Conservation (phyloP, 92 coral and sea anemone genomes). For the Anthopleura xanthogrammica region DNA sequence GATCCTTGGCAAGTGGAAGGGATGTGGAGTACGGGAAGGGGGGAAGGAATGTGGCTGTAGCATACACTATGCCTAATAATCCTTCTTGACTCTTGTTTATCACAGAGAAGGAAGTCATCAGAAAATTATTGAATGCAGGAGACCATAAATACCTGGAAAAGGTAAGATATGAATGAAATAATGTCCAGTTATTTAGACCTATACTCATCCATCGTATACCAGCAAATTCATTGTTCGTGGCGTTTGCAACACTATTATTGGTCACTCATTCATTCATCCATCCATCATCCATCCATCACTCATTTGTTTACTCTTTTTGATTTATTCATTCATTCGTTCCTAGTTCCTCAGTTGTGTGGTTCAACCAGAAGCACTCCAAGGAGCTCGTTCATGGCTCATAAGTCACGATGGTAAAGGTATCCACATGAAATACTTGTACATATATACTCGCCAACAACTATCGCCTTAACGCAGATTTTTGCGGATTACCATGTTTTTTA, state of each 20-base stretch:
- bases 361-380: constrained; percentile 51
- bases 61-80: not conserved
- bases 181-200: not conserved
- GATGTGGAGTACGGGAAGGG: too few relatives aligned
- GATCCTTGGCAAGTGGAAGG: too few relatives aligned
- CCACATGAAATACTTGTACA: not conserved
- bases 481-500: too few relatives aligned
- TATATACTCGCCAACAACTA: too few relatives aligned
- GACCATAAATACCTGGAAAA: constrained; percentile 48
- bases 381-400: constrained; percentile 56
- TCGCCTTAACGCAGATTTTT: too few relatives aligned
- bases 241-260: too few relatives aligned
- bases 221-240: too few relatives aligned
- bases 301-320: too few relatives aligned
- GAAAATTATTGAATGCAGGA: constrained; percentile 33
- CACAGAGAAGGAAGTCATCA: not conserved
- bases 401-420: constrained; percentile 52
- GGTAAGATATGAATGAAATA: constrained; percentile 30
- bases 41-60: too few relatives aligned
- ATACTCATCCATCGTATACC: too few relatives aligned
- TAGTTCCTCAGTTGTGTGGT: constrained; percentile 42
- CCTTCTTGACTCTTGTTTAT: not conserved
- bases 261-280: not conserved
- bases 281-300: too few relatives aligned
- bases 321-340: too few relatives aligned